Conservation (phyloP, 2,888 invertebrate species). For the Eristalinus aeneus region DNA sequence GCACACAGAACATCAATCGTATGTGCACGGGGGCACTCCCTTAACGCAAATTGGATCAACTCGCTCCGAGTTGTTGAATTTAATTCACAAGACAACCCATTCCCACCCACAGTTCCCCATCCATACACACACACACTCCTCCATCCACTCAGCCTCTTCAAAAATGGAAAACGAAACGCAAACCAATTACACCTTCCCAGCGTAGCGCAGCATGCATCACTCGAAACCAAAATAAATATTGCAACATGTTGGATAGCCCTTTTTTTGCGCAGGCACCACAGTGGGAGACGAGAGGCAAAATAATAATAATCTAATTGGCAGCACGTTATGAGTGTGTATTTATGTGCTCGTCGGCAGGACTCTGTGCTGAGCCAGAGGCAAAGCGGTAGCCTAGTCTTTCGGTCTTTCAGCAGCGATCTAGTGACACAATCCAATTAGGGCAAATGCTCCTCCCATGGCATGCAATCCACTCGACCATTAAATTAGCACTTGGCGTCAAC, state of each 20-base stretch:
- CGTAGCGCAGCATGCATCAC: constrained; percentile 19
- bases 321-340: constrained; percentile 55
- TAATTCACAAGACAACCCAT: constrained; percentile 21
- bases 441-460: constrained; percentile 60
- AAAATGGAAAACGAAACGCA: constrained; percentile 35
- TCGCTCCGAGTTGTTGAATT: constrained; percentile 1
- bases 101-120: no score
- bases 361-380: neutral
- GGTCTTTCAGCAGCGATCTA: constrained; percentile 41
- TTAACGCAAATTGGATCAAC: constrained; percentile 18
- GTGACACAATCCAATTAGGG: constrained; percentile 70
- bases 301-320: constrained; percentile 64
- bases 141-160: constrained; percentile 12
- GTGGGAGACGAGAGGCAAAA: constrained; percentile 3
- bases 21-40: neutral
- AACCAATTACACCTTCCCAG: constrained; percentile 48
- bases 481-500: constrained; percentile 69
- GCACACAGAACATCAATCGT: constrained; percentile 53
- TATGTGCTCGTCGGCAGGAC: constrained; percentile 19
- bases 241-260: constrained; percentile 43
- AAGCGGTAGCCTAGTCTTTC: neutral
- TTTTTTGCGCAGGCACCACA: constrained; percentile 26
- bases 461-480: constrained; percentile 66
- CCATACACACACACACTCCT: no score
- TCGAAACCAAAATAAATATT: constrained; percentile 53